Evolutionary conservation across 2,888 invertebrate species (phyloP), one percentile per base, ranked within the genome.

Genomic region (Cheilosia scutellata): DNA sequence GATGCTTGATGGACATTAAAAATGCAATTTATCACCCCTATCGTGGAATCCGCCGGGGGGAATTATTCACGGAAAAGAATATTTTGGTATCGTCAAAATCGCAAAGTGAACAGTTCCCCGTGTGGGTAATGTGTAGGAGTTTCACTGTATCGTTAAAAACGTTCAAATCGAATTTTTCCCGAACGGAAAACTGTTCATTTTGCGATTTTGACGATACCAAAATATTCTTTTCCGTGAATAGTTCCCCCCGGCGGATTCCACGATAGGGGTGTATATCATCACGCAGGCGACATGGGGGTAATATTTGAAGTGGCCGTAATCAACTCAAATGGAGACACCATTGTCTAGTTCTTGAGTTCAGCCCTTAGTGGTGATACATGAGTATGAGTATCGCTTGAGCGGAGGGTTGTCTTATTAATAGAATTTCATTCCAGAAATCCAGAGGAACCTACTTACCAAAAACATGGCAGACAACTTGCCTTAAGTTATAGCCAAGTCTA

Each of bases 21-120:
- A 84, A 63, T 84, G 70, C 74, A 84, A 63, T 84, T 84, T 79
- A n/a, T n/a, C n/a, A n/a, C n/a, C n/a, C n/a, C n/a, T n/a, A n/a
- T n/a, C n/a, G n/a, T n/a, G n/a, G n/a, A n/a, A n/a, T n/a, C n/a
- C n/a, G n/a, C n/a, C n/a, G n/a, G n/a, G n/a, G n/a, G n/a, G n/a
- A n/a, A n/a, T n/a, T n/a, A n/a, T n/a, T n/a, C n/a, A n/a, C n/a
- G n/a, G n/a, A n/a, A n/a, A n/a, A n/a, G n/a, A n/a, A n/a, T n/a
- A n/a, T n/a, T n/a, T n/a, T n/a, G n/a, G n/a, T n/a, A n/a, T n/a
- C n/a, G n/a, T n/a, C n/a, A n/a, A n/a, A n/a, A n/a, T n/a, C n/a
- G n/a, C n/a, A n/a, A n/a, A n/a, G n/a, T n/a, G n/a, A n/a, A n/a
- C n/a, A n/a, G n/a, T n/a, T n/a, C n/a, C n/a, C n/a, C n/a, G n/a